Conservation (phyloP, 37 sponge, comb jelly and placozoan genomes). For the Hexactinellida sp. region DNA sequence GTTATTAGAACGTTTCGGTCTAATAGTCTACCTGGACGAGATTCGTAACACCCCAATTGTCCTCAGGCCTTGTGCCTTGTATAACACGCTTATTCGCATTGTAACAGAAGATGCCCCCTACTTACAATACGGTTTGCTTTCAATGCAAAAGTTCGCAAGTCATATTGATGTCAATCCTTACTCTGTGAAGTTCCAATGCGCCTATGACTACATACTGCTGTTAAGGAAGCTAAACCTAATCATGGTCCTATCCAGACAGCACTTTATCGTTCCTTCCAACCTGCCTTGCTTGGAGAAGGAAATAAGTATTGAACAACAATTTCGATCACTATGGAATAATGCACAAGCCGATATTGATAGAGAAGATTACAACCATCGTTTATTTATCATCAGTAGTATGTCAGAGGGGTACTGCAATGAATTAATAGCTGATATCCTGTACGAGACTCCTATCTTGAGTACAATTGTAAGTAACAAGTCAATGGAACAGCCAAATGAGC, state of each 20-base stretch:
- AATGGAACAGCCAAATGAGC: background rate
- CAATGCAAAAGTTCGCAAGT: background rate
- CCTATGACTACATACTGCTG: background rate
- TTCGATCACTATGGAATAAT: background rate
- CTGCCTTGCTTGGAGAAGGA: background rate
- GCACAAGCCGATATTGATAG: background rate
- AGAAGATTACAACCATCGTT: background rate
- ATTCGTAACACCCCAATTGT: background rate
- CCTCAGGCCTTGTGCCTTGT: background rate
- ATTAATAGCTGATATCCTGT: background rate
- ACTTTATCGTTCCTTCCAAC: background rate
- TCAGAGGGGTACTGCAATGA: background rate
- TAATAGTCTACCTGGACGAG: background rate
- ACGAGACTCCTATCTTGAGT: background rate
- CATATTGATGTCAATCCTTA: background rate
- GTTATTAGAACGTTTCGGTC: background rate
- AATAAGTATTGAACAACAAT: background rate
- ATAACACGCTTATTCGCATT: background rate
- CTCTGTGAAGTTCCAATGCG: background rate
- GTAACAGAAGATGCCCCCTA: background rate
- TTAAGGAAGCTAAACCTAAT: background rate
- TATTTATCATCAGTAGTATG: background rate
- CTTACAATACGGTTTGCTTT: background rate
- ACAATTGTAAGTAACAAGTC: background rate
- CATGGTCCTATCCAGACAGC: background rate